Percentiles rank a stretch among this genome's conserved stretches.
Conservation (phyloP, 2,888 invertebrate species). For the Eristalis pertinax region DNA sequence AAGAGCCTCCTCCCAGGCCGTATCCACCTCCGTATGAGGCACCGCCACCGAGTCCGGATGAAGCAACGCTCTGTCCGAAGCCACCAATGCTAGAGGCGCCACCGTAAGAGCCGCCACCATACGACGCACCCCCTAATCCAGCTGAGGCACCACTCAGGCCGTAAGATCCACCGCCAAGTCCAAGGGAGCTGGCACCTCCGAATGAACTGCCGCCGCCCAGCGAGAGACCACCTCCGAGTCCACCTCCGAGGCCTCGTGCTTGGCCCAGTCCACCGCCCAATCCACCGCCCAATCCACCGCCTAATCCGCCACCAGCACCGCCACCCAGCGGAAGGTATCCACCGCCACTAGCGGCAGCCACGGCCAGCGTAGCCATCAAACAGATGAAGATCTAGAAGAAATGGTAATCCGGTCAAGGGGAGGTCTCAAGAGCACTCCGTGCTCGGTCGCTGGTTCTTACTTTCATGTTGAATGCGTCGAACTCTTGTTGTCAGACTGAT, state of each 20-base stretch:
- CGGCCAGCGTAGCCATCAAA: constrained; percentile 60
- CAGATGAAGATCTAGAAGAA: constrained; percentile 66
- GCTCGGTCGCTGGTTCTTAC: background rate
- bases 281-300: constrained; percentile 13
- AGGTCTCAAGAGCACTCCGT: background rate
- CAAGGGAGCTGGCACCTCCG: background rate
- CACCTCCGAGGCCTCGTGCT: background rate
- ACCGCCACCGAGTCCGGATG: too few relatives aligned
- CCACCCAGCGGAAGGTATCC: constrained; percentile 47
- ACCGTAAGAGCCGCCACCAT: constrained; percentile 17
- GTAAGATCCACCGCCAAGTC: background rate
- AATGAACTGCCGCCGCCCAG: background rate
- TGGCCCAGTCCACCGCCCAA: background rate
- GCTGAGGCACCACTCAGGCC: background rate
- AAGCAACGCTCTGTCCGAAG: too few relatives aligned
- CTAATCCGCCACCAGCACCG: constrained; percentile 8
- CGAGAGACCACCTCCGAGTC: background rate
- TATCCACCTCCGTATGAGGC: background rate
- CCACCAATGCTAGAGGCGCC: background rate
- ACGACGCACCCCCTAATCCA: constrained; percentile 39
- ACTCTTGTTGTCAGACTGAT: constrained; percentile 31
- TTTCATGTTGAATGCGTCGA: background rate
- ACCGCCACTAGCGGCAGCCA: constrained; percentile 60
- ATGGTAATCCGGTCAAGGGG: background rate
- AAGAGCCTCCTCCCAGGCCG: background rate